Evolutionary conservation across 1,140 invertebrate genomes (phyloP).

Genomic region (Paraescarpia echinospica): DNA sequence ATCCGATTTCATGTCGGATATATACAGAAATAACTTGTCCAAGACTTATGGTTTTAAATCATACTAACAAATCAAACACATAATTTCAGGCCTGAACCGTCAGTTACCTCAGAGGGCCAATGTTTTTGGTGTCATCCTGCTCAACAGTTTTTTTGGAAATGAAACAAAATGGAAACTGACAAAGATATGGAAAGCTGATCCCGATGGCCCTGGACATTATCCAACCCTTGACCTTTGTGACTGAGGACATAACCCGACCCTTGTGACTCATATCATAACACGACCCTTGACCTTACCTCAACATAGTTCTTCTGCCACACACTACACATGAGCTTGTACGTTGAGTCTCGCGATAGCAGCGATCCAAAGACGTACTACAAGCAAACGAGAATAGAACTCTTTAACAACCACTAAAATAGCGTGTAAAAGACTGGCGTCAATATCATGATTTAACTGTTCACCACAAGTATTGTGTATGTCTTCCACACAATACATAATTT

Average conservation of each 20-base stretch:
- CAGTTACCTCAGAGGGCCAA: too few species aligned
- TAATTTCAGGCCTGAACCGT: too few species aligned
- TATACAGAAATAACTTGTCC: neutral
- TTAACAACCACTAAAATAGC: neutral
- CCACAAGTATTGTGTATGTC: too few species aligned
- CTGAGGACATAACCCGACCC: neutral
- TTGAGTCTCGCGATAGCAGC: slow-evolving; percentile 81
- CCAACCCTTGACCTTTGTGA: too few species aligned
- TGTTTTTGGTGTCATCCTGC: too few species aligned
- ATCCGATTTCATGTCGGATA: neutral
- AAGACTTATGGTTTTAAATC: neutral
- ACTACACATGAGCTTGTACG: slow-evolving; percentile 80
- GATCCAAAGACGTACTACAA: slow-evolving; percentile 82
- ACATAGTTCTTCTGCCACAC: slow-evolving; percentile 65
- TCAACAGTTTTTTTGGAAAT: too few species aligned
- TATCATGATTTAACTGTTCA: too few species aligned
- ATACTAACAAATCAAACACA: neutral
- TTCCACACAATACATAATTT: too few species aligned
- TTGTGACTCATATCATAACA: too few species aligned
- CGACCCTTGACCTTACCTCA: neutral
- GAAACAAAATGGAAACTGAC: neutral
- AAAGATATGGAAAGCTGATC: neutral
- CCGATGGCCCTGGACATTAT: neutral
- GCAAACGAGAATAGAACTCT: slow-evolving; percentile 13
- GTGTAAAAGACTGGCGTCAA: too few species aligned